Percentiles rank a stretch among this genome's conserved stretches.
Conservation (phyloP, 2,797 vertebrate genomes). For the Lophius americanus region DNA sequence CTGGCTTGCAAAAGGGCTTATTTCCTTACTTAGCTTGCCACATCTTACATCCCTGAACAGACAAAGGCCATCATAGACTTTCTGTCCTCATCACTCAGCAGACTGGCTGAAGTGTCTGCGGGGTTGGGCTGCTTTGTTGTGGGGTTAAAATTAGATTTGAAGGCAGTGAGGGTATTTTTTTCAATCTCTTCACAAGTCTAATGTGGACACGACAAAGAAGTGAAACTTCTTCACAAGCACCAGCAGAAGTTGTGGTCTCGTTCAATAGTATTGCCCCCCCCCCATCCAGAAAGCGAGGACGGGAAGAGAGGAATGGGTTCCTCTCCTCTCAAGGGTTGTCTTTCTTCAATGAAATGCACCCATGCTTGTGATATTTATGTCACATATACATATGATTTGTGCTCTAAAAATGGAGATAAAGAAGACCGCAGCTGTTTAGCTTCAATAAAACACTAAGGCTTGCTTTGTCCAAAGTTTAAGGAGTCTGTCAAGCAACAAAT, state of each 20-base stretch:
- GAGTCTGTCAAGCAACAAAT: too few relatives aligned
- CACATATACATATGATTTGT: too few relatives aligned
- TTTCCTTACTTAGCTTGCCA: constrained; percentile 60
- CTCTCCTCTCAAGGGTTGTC: too few relatives aligned
- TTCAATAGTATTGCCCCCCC: neutral
- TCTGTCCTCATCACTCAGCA: constrained; percentile 47
- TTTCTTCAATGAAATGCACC: too few relatives aligned
- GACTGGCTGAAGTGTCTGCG: constrained; percentile 26
- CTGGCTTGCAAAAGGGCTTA: constrained; percentile 66
- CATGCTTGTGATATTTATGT: too few relatives aligned
- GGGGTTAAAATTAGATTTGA: constrained; percentile 54
- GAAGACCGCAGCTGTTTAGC: too few relatives aligned
- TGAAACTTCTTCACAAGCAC: constrained; percentile 11
- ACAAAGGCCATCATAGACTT: constrained; percentile 52
- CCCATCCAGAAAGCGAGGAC: too few relatives aligned
- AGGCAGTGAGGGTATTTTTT: neutral
- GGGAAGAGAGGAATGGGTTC: too few relatives aligned
- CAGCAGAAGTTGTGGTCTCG: neutral
- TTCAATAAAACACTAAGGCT: too few relatives aligned
- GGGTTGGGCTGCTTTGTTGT: constrained; percentile 37
- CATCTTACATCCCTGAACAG: constrained; percentile 55
- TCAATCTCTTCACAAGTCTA: constrained; percentile 10
- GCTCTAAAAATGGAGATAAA: too few relatives aligned
- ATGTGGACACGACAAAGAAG: constrained; percentile 9
- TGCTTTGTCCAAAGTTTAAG: too few relatives aligned